Evolutionary conservation across 64 coral and sea anemone species (phyloP).

Genomic region (Acropora tenuis): DNA sequence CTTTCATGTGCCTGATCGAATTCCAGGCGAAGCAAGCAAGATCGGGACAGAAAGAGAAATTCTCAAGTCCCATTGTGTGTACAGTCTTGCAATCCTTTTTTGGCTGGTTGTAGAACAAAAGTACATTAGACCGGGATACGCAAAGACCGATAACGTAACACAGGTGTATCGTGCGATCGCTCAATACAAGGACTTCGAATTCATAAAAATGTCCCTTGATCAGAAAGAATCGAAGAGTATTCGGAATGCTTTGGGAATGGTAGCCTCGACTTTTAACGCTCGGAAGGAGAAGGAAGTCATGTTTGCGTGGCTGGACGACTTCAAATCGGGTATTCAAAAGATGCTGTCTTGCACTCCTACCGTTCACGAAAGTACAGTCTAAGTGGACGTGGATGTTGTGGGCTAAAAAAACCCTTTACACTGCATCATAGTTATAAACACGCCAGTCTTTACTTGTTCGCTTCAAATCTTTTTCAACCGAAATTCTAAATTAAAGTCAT

Average conservation of each 20-base stretch:
- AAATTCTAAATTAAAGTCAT: too few species aligned
- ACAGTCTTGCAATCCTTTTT: constrained; percentile 50
- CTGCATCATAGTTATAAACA: too few species aligned
- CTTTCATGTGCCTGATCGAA: constrained; percentile 54
- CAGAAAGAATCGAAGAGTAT: neutral
- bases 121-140: constrained; percentile 51
- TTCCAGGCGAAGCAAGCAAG: neutral
- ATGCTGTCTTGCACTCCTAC: neutral
- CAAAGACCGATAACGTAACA: constrained; percentile 19
- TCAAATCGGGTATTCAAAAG: neutral
- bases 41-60: neutral
- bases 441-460: too few species aligned
- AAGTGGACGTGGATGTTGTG: neutral
- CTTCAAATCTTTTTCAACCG: too few species aligned
- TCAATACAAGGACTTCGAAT: neutral
- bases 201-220: neutral
- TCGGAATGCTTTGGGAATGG: neutral
- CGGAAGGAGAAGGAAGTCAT: neutral
- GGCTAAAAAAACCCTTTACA: too few species aligned
- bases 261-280: neutral
- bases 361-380: neutral
- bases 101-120: constrained; percentile 34
- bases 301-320: neutral
- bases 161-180: constrained; percentile 36
- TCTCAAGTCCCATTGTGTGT: constrained; percentile 36